Conservation (phyloP, 2,113 vertebrate genomes). For the Atractosteus spatula region DNA sequence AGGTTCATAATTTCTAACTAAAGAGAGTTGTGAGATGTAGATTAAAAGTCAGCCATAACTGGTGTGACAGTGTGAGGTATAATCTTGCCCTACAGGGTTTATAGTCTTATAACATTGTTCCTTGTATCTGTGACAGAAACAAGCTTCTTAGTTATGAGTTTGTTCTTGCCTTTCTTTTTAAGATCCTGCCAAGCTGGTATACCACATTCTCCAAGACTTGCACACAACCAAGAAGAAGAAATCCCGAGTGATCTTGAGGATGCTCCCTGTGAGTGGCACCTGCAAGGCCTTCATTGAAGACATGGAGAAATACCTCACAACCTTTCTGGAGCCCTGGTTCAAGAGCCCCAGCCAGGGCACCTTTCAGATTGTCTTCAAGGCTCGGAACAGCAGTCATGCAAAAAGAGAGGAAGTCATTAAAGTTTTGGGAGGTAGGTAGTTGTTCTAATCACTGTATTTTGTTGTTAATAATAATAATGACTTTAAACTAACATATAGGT, state of each 20-base stretch:
- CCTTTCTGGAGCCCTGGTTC: slow-evolving; percentile 90
- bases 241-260: slow-evolving; percentile 83
- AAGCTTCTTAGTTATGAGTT: slow-evolving; percentile 11
- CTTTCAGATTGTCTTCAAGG: slow-evolving; percentile 91
- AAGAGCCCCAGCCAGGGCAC: slow-evolving; percentile 81
- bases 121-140: no score
- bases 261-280: slow-evolving; percentile 89
- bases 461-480: no score
- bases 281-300: slow-evolving; percentile 91
- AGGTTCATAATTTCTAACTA: no score
- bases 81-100: no score
- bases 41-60: no score
- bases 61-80: no score
- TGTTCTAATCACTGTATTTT: no score
- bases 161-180: slow-evolving; percentile 20
- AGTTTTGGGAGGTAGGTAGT: slow-evolving; percentile 77
- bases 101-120: no score
- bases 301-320: slow-evolving; percentile 83
- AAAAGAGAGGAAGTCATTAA: slow-evolving; percentile 90
- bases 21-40: no score
- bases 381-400: slow-evolving; percentile 89
- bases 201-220: slow-evolving; percentile 88
- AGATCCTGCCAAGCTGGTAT: slow-evolving; percentile 89
- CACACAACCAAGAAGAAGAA: slow-evolving; percentile 88
- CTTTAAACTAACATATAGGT: no score